Percentiles rank a stretch among this genome's conserved stretches.
These are phyloP conservation scores for Boloria euphrosyne DNA, from an alignment of 2,888 invertebrate genomes.

Conservation along the genomic window DNA sequence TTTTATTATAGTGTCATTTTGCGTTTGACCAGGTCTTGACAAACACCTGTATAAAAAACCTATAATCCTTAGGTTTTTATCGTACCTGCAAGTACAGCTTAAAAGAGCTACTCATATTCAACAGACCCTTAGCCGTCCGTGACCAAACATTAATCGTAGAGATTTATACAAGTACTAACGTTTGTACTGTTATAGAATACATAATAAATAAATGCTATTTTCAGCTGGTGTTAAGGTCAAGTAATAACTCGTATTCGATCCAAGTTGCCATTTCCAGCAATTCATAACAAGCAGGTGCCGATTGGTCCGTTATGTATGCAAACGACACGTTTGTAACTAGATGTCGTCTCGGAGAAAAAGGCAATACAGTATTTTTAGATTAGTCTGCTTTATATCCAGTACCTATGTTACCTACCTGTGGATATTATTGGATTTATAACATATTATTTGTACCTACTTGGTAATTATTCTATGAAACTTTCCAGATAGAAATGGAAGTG, in stretches of 20 bases:
- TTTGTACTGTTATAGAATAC: not conserved
- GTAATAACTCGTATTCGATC: conserved; percentile 15
- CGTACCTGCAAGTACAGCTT: too few species aligned
- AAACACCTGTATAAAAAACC: too few species aligned
- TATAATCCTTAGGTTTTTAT: too few species aligned
- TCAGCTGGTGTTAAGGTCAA: conserved; percentile 17
- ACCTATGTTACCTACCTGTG: not conserved
- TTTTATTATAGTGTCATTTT: too few species aligned
- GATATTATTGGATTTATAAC: not conserved
- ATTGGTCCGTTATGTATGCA: conserved; percentile 29
- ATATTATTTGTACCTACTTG: too few species aligned
- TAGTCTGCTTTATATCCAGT: conserved; percentile 10
- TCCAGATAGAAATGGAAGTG: too few species aligned
- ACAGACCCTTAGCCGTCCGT: too few species aligned
- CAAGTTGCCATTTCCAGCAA: conserved; percentile 22
- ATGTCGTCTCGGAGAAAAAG: conserved; percentile 21
- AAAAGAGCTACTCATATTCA: too few species aligned
- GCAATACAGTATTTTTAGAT: conserved; percentile 24
- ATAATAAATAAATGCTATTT: conserved; percentile 14
- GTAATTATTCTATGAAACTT: too few species aligned
- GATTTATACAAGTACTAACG: not conserved
- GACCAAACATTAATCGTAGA: too few species aligned
- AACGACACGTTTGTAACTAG: conserved; percentile 23
- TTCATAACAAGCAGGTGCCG: conserved; percentile 24
- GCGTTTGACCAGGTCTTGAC: too few species aligned